These are phyloP conservation scores for Prinia subflava DNA, from an alignment of 2,113 vertebrate species.

Conservation along the genomic window DNA sequence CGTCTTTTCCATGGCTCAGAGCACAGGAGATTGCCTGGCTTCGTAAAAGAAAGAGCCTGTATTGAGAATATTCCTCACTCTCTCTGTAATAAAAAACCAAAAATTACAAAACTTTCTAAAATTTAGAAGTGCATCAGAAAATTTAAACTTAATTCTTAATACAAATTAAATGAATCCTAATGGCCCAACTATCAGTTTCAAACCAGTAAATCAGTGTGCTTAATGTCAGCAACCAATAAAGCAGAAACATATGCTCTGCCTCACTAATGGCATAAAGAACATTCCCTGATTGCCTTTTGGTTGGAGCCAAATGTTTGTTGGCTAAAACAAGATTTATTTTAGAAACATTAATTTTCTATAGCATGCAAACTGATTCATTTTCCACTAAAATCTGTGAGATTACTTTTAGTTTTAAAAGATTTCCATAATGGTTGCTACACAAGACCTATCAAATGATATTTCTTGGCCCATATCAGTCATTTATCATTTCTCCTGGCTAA, in stretches of 20 bases:
- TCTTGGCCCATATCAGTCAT: not conserved
- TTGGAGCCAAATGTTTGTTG: conserved; percentile 50
- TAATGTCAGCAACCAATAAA: conserved; percentile 42
- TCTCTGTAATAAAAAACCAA: not conserved
- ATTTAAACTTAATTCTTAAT: conserved; percentile 11
- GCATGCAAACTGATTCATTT: conserved; percentile 47
- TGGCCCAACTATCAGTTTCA: not conserved
- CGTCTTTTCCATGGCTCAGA: not conserved
- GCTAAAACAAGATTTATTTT: conserved; percentile 59
- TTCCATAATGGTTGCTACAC: conserved; percentile 43
- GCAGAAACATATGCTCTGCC: conserved; percentile 58
- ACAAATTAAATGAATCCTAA: conserved; percentile 18
- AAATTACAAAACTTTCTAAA: not conserved
- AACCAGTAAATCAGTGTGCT: conserved; percentile 34
- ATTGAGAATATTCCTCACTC: not conserved
- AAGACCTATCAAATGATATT: conserved; percentile 14
- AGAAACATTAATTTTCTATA: conserved; percentile 51
- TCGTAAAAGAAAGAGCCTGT: not conserved
- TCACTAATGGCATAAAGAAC: conserved; percentile 48
- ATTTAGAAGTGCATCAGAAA: not conserved
- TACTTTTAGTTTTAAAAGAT: conserved; percentile 44
- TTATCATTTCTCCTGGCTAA: conserved; percentile 11
- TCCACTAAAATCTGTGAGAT: conserved; percentile 37
- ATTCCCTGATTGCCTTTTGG: conserved; percentile 28
- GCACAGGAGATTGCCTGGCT: not conserved